phyloP scores from a whole-genome alignment of 2,113 vertebrate genomes.

The Petroica traversi region DNA sequence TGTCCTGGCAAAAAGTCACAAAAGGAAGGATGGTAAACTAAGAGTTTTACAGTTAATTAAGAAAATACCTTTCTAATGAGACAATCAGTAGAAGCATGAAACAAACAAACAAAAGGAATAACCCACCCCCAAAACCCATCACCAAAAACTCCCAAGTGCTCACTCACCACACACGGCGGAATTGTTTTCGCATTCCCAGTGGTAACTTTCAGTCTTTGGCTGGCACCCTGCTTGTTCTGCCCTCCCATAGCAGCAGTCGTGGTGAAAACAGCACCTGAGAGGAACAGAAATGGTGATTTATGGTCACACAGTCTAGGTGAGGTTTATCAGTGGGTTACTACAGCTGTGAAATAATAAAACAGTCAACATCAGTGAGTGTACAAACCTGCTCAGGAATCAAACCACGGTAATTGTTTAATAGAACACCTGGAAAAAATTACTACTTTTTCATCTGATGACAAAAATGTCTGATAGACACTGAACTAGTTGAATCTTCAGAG shows the following conservation, averaged over 20 bases:
- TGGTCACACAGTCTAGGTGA: background rate
- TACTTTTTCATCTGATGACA: background rate
- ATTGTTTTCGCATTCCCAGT: constrained; percentile 64
- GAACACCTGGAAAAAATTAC: background rate
- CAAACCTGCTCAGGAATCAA: background rate
- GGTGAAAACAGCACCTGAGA: constrained; percentile 72
- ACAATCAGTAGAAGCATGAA: background rate
- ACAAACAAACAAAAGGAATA: background rate
- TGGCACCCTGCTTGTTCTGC: constrained; percentile 59
- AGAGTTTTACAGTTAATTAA: background rate
- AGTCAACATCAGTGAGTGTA: background rate
- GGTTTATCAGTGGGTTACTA: background rate
- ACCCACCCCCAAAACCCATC: background rate
- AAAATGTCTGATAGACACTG: background rate
- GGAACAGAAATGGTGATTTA: background rate
- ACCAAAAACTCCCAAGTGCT: background rate
- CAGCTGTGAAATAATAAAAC: background rate
- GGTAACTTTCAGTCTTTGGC: constrained; percentile 63
- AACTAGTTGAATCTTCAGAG: background rate
- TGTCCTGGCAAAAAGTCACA: background rate
- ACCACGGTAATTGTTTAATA: background rate
- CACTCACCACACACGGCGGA: constrained; percentile 62
- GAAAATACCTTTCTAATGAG: background rate
- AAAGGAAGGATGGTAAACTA: background rate
- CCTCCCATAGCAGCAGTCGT: constrained; percentile 71